phyloP scores from a whole-genome alignment of 30 jellyfish, hydroid and myxozoan genomes.

The Turritopsis dohrnii region DNA sequence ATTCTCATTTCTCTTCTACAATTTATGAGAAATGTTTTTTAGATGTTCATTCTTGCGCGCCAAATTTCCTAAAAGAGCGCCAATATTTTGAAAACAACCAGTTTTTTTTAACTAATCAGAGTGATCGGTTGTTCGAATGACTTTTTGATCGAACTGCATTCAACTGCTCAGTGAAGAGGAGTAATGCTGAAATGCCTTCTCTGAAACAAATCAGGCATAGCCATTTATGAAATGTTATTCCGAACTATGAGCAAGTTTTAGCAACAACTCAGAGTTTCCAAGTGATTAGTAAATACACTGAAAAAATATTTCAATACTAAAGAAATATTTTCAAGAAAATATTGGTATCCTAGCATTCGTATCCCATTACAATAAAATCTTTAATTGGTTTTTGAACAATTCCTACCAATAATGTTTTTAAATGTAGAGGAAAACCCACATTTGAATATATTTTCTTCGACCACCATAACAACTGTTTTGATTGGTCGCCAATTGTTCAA shows the following conservation, averaged over 20 bases:
- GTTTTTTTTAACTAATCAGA: slow-evolving; percentile 2
- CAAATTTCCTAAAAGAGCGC: background rate
- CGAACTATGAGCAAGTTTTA: background rate
- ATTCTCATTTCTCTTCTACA: background rate
- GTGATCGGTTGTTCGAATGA: slow-evolving; percentile 9
- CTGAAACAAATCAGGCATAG: slow-evolving; percentile 11
- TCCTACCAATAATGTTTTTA: background rate
- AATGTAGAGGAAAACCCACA: slow-evolving; percentile 3
- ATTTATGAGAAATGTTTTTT: background rate
- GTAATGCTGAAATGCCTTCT: background rate
- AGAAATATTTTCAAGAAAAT: background rate
- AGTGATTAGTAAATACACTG: background rate
- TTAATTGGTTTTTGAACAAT: background rate
- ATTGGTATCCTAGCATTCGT: background rate
- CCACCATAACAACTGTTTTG: slow-evolving; percentile 8
- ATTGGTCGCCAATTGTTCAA: slow-evolving; percentile 16
- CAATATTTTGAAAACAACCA: background rate
- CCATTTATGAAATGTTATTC: background rate
- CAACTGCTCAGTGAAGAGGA: background rate
- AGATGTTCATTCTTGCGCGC: too few relatives aligned
- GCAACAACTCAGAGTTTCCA: slow-evolving; percentile 12
- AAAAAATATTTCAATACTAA: background rate
- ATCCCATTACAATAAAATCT: background rate
- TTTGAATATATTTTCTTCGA: background rate
- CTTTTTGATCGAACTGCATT: slow-evolving; percentile 10